Percentiles rank a stretch among this genome's conserved stretches.
Evolutionary conservation across 2,113 vertebrate species (phyloP).

Genomic region (Ictalurus punctatus): DNA sequence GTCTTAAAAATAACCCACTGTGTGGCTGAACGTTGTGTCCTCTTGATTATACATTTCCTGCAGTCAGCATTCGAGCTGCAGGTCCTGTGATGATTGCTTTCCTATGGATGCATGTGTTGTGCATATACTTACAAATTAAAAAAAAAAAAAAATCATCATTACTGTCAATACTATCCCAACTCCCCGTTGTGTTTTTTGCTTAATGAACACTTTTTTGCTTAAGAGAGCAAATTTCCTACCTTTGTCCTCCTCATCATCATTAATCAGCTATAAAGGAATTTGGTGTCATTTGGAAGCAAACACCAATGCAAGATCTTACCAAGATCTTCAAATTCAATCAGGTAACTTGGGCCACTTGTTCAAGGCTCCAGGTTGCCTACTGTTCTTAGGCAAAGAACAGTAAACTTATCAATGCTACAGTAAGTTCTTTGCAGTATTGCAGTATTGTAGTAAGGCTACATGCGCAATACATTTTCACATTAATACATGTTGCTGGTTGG

Average conservation of each 20-base stretch:
- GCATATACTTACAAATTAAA: background rate
- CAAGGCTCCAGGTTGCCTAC: background rate
- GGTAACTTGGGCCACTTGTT: background rate
- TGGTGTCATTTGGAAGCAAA: background rate
- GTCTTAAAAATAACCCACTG: slow-evolving; percentile 23
- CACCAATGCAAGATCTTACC: background rate
- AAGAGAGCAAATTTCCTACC: background rate
- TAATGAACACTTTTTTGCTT: slow-evolving; percentile 6
- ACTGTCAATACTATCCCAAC: background rate
- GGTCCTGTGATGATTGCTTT: slow-evolving; percentile 13
- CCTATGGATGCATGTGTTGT: background rate
- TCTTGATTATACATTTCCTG: slow-evolving; percentile 16
- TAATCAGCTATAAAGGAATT: background rate
- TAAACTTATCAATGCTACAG: too few relatives aligned
- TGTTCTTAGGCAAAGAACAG: background rate
- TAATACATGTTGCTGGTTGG: background rate
- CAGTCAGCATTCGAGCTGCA: background rate
- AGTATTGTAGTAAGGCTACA: too few relatives aligned
- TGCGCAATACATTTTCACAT: background rate
- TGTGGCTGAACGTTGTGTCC: background rate
- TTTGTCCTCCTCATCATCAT: background rate
- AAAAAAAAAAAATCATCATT: background rate
- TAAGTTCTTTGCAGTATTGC: background rate
- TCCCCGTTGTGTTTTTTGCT: background rate
- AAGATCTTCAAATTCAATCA: background rate